Evolutionary conservation across 2,797 vertebrate species (phyloP), one percentile per base, ranked within the genome.

Genomic region (Octomys mimax): DNA sequence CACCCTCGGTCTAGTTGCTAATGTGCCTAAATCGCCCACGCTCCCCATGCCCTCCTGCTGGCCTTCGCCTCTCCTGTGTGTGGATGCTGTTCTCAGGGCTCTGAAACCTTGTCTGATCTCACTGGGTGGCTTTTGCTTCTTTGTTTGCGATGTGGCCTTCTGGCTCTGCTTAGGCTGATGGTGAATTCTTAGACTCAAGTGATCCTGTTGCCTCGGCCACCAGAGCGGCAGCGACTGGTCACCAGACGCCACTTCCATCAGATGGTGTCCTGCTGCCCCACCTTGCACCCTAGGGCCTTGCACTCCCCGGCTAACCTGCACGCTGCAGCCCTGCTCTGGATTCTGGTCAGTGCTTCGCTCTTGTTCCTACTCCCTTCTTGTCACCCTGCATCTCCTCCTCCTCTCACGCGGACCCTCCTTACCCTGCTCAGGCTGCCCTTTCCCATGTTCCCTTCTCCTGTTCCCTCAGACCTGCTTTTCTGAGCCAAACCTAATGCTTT

Each of bases 331-430:
- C 84, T 70, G 18, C 2, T 1, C 21, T 42, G 42, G 64, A 31
- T 31, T 11, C 8, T 26, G 28, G 24, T 18, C 28, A 19, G 33
- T 10, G 4, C 12, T 3, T 0, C 22, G 10, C 31, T 46, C 2
- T 19, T 3, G 14, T n/a, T 3, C n/a, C 5, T 16, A 39, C 0
- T 10, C 33, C 54, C 46, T 71, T 77, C 39, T 64, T 1, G 9
- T 39, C 82, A 16, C 6, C 6, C 0, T 4, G 18, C 16, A 19
- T 28, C 70, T 80, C 36, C 6, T 49, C 39, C 39, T 19, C 26
- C 13, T 88, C 49, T 24, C 21, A 12, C 18, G 1, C 7, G 26
- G 36, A 33, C 21, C 19, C 59, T 46, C 8, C 75, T 46, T 86
- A 21, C 59, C 39, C 26, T 57, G 57, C 42, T 70, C 42, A 81